These are phyloP conservation scores for Cataglyphis cursor DNA, from an alignment of 2,888 invertebrate species.

Conservation along the genomic window DNA sequence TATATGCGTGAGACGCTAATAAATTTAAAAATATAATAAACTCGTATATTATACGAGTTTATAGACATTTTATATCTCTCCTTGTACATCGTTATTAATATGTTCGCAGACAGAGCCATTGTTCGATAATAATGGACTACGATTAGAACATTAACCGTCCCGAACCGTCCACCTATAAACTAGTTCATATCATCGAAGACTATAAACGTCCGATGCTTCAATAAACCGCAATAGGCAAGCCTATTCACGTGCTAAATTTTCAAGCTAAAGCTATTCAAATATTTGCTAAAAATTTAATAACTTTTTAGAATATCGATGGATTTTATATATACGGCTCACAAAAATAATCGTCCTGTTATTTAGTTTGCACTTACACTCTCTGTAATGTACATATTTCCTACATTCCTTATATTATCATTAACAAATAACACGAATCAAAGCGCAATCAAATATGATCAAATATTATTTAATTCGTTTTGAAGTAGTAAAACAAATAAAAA, in stretches of 20 bases:
- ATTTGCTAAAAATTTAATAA: constrained; percentile 29
- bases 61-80: neutral
- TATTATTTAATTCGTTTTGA: neutral
- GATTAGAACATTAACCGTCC: constrained; percentile 42
- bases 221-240: constrained; percentile 35
- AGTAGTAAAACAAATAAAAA: neutral
- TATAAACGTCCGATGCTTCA: constrained; percentile 38
- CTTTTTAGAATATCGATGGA: neutral
- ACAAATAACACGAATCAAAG: neutral
- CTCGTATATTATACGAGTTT: neutral
- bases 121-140: constrained; percentile 43
- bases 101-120: constrained; percentile 1
- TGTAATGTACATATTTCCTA: neutral
- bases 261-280: constrained; percentile 27
- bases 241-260: constrained; percentile 43
- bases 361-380: neutral
- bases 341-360: neutral
- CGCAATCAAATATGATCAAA: neutral
- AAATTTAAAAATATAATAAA: constrained; percentile 1
- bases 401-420: neutral
- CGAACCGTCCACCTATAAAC: constrained; percentile 37
- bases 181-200: constrained; percentile 45
- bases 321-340: neutral
- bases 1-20: neutral
- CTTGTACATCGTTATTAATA: constrained; percentile 6